A percentile compares a stretch with the other conserved stretches of the same genome.
Conservation (phyloP, 2,113 vertebrate species). For the Chloropsis cyanopogon region DNA sequence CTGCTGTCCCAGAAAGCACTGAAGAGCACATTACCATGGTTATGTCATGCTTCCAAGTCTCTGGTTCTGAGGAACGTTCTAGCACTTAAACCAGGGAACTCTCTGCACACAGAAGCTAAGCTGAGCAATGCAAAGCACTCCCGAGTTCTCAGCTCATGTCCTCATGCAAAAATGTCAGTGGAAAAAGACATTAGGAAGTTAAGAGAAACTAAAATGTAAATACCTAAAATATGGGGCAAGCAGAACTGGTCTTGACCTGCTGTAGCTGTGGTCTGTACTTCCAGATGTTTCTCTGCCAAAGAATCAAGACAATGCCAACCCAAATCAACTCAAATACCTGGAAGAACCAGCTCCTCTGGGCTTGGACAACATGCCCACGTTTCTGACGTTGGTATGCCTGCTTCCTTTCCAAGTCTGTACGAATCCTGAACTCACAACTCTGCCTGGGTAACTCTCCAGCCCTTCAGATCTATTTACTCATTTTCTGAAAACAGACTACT, state of each 20-base stretch:
- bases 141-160: background rate
- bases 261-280: background rate
- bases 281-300: background rate
- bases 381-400: background rate
- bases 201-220: background rate
- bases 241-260: background rate
- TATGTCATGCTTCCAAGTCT: background rate
- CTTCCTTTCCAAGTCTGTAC: background rate
- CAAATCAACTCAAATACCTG: background rate
- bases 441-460: background rate
- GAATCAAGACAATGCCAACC: background rate
- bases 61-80: background rate
- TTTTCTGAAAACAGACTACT: background rate
- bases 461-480: background rate
- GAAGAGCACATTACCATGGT: background rate
- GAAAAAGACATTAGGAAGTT: background rate
- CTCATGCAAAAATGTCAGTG: background rate
- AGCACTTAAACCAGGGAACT: background rate
- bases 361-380: fast-evolving
- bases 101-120: conserved; percentile 6
- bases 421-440: background rate
- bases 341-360: background rate
- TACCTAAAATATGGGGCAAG: background rate
- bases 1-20: background rate
- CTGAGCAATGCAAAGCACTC: conserved; percentile 14